Percentiles rank a stretch among this genome's conserved stretches.
These are phyloP conservation scores for Myxocyprinus asiaticus DNA, from an alignment of 2,113 vertebrate genomes.

Conservation along the genomic window DNA sequence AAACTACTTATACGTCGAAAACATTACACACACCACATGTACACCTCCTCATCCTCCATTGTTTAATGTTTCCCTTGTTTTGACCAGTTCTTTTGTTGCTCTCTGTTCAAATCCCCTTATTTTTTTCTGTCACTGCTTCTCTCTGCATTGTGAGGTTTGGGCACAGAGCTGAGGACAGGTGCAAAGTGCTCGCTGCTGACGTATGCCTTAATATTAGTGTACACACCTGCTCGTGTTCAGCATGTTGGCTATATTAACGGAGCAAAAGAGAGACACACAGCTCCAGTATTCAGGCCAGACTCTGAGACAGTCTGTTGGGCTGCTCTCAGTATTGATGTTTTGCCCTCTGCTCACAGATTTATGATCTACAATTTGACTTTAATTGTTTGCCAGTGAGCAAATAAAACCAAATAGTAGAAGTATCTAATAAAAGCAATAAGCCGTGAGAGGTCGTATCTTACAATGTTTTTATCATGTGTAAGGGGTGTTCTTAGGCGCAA, in stretches of 20 bases:
- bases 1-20: too few species aligned
- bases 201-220: constrained; percentile 15
- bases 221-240: constrained; percentile 33
- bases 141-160: constrained; percentile 40
- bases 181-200: constrained; percentile 27
- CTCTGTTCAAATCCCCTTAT: constrained; percentile 55
- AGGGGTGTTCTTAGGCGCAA: too few species aligned
- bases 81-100: background rate
- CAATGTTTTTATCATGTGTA: too few species aligned
- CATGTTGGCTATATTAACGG: constrained; percentile 64
- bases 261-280: background rate
- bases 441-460: too few species aligned
- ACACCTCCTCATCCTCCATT: background rate
- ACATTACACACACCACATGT: too few species aligned
- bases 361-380: background rate
- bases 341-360: constrained; percentile 12
- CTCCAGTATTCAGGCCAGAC: constrained; percentile 7
- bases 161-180: constrained; percentile 53
- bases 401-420: background rate
- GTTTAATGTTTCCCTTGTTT: too few species aligned
- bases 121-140: background rate
- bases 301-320: constrained; percentile 9
- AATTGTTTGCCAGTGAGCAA: constrained; percentile 4
- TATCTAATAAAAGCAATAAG: too few species aligned
- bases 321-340: constrained; percentile 19